Evolutionary conservation across 1,140 invertebrate genomes (phyloP).

Genomic region (Tetramorium alpestre): DNA sequence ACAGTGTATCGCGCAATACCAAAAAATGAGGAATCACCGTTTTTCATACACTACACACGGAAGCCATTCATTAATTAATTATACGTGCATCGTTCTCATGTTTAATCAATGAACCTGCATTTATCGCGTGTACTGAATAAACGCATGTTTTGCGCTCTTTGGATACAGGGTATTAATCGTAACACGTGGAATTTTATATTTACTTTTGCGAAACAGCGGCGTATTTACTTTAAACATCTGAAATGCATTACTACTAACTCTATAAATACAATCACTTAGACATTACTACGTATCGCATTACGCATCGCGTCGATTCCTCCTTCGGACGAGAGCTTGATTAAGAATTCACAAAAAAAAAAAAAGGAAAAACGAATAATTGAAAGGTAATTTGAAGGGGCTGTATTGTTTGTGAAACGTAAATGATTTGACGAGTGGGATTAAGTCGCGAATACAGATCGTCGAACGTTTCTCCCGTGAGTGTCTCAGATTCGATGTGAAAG

Average conservation of each 20-base stretch:
- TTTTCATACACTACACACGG: slow-evolving; percentile 57
- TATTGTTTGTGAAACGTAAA: background rate
- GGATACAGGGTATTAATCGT: slow-evolving; percentile 49
- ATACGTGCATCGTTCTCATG: slow-evolving; percentile 59
- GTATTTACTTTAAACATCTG: slow-evolving; percentile 18
- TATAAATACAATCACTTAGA: background rate
- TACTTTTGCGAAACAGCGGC: slow-evolving; percentile 27
- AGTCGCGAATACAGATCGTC: background rate
- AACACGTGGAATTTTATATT: slow-evolving; percentile 62
- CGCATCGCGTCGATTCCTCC: background rate
- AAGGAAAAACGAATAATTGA: background rate
- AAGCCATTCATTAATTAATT: slow-evolving; percentile 63
- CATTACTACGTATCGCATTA: background rate
- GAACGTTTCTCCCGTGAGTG: background rate
- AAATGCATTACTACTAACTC: background rate
- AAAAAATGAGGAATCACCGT: slow-evolving; percentile 59
- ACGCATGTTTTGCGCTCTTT: slow-evolving; percentile 54
- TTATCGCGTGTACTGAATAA: slow-evolving; percentile 59
- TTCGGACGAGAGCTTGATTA: background rate
- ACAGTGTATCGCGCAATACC: slow-evolving; percentile 60
- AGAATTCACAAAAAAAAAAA: background rate
- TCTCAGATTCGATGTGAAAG: slow-evolving; percentile 43
- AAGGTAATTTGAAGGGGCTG: background rate
- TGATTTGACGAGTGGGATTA: background rate
- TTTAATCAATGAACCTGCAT: slow-evolving; percentile 62